Conservation (phyloP, 2,888 invertebrate genomes). For the Hirtodrosophila duncani region DNA sequence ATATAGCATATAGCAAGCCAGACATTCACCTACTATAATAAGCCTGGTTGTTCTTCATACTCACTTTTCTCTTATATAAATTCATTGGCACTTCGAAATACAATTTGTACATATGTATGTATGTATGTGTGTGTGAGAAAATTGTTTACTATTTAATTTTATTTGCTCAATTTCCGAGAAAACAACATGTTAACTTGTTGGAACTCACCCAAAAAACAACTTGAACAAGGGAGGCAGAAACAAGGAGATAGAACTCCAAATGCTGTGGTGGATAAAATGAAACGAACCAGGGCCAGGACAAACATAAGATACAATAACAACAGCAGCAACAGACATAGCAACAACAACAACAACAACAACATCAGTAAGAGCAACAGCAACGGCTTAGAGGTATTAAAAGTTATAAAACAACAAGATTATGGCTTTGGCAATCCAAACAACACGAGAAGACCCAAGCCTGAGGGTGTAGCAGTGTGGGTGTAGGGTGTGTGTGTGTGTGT, state of each 20-base stretch:
- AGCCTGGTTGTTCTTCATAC: too few relatives aligned
- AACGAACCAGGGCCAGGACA: slow-evolving; percentile 21
- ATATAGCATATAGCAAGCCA: too few relatives aligned
- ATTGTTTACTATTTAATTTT: slow-evolving; percentile 67
- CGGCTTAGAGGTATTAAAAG: slow-evolving; percentile 68
- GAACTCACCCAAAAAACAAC: slow-evolving; percentile 18
- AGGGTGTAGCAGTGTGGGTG: too few relatives aligned
- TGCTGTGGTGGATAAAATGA: slow-evolving; percentile 40
- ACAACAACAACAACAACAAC: slow-evolving; percentile 2
- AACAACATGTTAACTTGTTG: slow-evolving; percentile 60
- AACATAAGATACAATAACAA: slow-evolving; percentile 10
- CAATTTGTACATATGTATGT: too few relatives aligned
- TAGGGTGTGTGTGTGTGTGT: too few relatives aligned
- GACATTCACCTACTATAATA: too few relatives aligned
- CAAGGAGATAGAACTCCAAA: slow-evolving; percentile 27
- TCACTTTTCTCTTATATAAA: too few relatives aligned
- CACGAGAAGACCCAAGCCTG: too few relatives aligned
- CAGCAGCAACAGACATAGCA: too few relatives aligned
- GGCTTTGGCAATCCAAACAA: slow-evolving; percentile 51
- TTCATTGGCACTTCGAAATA: too few relatives aligned
- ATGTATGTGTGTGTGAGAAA: too few relatives aligned
- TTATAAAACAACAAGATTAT: slow-evolving; percentile 72
- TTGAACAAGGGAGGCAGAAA: slow-evolving; percentile 9
- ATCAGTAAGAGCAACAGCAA: slow-evolving; percentile 38
- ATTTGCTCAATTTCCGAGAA: slow-evolving; percentile 63